phyloP scores from a whole-genome alignment of 2,888 invertebrate genomes.

The Rhagium mordax region DNA sequence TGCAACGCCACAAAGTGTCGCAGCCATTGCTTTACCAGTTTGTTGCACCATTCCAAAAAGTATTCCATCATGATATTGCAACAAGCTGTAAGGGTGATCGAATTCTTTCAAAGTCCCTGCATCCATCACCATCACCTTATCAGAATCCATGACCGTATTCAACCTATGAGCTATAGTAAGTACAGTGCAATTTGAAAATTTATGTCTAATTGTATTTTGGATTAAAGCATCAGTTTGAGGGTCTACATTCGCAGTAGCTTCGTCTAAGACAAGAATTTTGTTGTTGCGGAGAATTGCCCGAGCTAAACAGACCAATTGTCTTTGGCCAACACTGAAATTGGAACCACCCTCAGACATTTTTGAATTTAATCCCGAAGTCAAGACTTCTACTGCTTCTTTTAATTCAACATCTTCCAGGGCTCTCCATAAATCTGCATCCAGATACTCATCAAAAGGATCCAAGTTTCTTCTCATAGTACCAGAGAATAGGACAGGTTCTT shows the following conservation, averaged over 20 bases:
- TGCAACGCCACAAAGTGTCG: constrained; percentile 77
- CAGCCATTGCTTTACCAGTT: constrained; percentile 80
- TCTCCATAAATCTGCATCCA: constrained; percentile 82
- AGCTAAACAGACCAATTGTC: constrained; percentile 81
- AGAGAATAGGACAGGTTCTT: constrained; percentile 82
- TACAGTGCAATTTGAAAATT: constrained; percentile 84
- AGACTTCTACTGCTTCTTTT: constrained; percentile 74
- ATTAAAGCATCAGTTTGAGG: constrained; percentile 84
- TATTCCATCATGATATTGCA: constrained; percentile 73
- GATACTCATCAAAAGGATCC: constrained; percentile 89
- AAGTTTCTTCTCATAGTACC: constrained; percentile 89
- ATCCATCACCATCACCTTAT: constrained; percentile 84
- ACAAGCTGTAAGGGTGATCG: constrained; percentile 80
- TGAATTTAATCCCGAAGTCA: constrained; percentile 70
- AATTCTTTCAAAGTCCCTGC: constrained; percentile 84
- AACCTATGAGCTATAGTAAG: constrained; percentile 89
- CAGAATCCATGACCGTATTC: constrained; percentile 90
- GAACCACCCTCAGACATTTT: constrained; percentile 75
- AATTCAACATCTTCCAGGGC: constrained; percentile 87
- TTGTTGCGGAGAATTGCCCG: constrained; percentile 74
- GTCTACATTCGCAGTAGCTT: constrained; percentile 89
- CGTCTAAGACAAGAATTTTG: constrained; percentile 71
- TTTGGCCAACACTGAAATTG: constrained; percentile 71
- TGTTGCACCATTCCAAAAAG: constrained; percentile 79
- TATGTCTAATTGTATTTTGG: constrained; percentile 82